Evolutionary conservation across 2,888 invertebrate genomes (phyloP).

Genomic region (Lochmaea crataegi): DNA sequence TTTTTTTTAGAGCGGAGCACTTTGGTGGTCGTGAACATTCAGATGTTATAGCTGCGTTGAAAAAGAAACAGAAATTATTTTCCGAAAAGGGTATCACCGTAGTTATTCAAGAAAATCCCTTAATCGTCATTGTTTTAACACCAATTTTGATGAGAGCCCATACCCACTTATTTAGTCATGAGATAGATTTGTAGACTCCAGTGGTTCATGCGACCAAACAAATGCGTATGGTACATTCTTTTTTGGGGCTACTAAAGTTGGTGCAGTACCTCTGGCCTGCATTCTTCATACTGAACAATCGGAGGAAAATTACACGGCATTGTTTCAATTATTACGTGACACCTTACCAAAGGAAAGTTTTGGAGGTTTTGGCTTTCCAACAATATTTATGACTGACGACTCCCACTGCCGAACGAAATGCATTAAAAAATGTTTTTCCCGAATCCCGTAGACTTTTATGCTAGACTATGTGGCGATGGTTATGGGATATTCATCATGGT

Average conservation of each 20-base stretch:
- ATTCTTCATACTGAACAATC: conserved; percentile 15
- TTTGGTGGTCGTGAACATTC: no score
- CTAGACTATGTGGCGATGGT: no score
- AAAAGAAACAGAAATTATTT: conserved; percentile 13
- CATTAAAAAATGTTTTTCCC: no score
- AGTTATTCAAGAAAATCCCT: conserved; percentile 14
- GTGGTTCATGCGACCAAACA: conserved; percentile 18
- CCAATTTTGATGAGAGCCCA: no score
- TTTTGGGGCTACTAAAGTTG: no score
- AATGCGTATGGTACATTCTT: conserved; percentile 1
- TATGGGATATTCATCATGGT: background rate
- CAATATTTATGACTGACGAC: conserved; percentile 18
- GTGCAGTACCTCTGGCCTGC: conserved; percentile 11
- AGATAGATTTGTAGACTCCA: conserved; percentile 3
- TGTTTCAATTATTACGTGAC: conserved; percentile 15
- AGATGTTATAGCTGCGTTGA: conserved; percentile 11
- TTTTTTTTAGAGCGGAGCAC: background rate
- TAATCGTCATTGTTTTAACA: conserved; percentile 19
- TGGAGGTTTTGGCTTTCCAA: conserved; percentile 12
- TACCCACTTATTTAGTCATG: background rate
- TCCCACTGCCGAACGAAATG: background rate
- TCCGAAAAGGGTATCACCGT: conserved; percentile 12
- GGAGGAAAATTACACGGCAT: conserved; percentile 13
- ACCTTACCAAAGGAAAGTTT: conserved; percentile 15
- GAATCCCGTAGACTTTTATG: no score